These are phyloP conservation scores for Leptobrachium ailaonicum DNA, from an alignment of 2,113 vertebrate genomes.

Conservation along the genomic window DNA sequence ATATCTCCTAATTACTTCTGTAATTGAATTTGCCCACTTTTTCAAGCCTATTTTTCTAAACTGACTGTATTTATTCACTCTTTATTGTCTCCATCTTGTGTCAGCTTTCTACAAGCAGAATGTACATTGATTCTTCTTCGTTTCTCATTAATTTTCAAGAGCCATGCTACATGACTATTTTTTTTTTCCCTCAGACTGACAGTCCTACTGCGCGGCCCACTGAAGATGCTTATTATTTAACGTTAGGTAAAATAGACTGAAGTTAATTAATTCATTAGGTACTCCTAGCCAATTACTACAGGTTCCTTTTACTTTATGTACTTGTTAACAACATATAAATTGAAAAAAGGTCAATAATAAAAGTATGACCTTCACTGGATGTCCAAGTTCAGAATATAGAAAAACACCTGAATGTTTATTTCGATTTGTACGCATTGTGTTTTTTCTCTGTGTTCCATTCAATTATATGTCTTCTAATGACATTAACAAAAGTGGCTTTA, in stretches of 20 bases:
- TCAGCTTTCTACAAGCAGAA: conserved; percentile 89
- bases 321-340: conserved; percentile 81
- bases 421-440: not conserved
- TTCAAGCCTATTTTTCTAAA: conserved; percentile 97
- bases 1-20: conserved; percentile 99
- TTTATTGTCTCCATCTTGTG: conserved; percentile 98
- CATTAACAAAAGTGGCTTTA: not conserved
- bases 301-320: conserved; percentile 77
- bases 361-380: conserved; percentile 74
- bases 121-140: conserved; percentile 85
- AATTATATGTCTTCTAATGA: not conserved
- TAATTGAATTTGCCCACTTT: conserved; percentile 99
- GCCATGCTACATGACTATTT: conserved; percentile 79
- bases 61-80: conserved; percentile 97
- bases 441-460: not conserved
- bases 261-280: conserved; percentile 94
- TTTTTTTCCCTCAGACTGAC: conserved; percentile 74
- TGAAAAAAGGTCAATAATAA: conserved; percentile 76
- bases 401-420: conserved; percentile 20
- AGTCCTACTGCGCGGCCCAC: conserved; percentile 74
- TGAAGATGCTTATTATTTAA: conserved; percentile 79
- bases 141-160: conserved; percentile 93
- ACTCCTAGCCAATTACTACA: conserved; percentile 85
- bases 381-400: conserved; percentile 61
- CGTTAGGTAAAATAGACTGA: conserved; percentile 83